Evolutionary conservation across 2,113 vertebrate species (phyloP).

Genomic region (Orycteropus afer): DNA sequence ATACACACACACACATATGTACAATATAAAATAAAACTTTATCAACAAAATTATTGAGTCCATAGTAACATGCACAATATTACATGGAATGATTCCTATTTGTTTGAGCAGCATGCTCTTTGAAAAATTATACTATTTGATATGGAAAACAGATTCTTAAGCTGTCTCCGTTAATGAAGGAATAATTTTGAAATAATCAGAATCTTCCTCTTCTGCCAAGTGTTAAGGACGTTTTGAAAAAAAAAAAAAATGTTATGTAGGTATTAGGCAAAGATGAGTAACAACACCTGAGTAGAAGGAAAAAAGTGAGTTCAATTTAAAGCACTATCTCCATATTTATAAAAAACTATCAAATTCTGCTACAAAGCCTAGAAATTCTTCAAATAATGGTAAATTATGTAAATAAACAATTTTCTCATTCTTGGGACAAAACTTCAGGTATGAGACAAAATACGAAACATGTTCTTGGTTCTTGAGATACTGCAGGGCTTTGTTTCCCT

Average conservation of each 20-base stretch:
- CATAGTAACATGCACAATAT: background rate
- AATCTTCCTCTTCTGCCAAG: background rate
- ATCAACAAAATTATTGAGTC: background rate
- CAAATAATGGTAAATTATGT: background rate
- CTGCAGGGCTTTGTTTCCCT: background rate
- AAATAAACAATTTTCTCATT: background rate
- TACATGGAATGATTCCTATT: background rate
- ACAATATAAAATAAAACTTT: background rate
- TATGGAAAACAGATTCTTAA: background rate
- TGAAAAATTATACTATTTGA: slow-evolving; percentile 46
- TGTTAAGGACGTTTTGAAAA: background rate
- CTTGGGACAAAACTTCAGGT: background rate
- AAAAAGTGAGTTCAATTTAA: background rate
- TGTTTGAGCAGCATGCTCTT: background rate
- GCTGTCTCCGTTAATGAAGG: background rate
- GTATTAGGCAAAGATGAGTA: background rate
- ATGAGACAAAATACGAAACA: background rate
- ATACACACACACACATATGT: no score
- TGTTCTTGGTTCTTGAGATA: background rate
- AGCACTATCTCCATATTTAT: background rate
- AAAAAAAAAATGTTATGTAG: background rate
- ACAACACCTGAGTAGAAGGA: background rate
- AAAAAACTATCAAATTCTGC: background rate
- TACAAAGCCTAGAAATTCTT: background rate
- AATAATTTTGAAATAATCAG: slow-evolving; percentile 21